These are phyloP conservation scores for Dicrostonyx torquatus DNA, from an alignment of 2,797 vertebrate genomes.

Conservation along the genomic window DNA sequence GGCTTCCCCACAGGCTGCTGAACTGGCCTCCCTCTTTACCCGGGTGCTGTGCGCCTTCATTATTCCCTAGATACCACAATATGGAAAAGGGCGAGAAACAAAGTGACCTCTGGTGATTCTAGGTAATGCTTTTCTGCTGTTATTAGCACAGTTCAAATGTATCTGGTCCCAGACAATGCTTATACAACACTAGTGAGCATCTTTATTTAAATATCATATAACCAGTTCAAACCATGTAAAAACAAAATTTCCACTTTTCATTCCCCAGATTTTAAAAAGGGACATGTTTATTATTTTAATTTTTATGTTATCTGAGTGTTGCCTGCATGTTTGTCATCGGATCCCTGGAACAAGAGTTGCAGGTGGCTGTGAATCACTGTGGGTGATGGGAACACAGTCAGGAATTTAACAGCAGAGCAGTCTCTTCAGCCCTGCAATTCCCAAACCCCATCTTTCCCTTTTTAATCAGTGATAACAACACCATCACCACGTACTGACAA, in stretches of 20 bases:
- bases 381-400: background rate
- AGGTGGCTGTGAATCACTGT: too few relatives aligned
- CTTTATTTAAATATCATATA: conserved; percentile 6
- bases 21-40: background rate
- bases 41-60: background rate
- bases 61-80: background rate
- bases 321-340: background rate
- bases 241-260: background rate
- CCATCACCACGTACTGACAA: background rate
- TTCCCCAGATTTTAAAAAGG: background rate
- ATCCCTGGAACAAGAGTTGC: background rate
- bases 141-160: conserved; percentile 10
- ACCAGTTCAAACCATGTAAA: background rate
- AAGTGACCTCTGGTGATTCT: background rate
- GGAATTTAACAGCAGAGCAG: background rate
- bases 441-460: background rate
- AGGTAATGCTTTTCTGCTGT: background rate
- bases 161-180: background rate
- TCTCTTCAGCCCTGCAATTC: background rate
- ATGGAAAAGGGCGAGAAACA: background rate
- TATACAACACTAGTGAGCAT: background rate
- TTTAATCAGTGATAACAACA: background rate
- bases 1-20: background rate
- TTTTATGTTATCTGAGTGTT: background rate
- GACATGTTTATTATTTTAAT: background rate